Percentiles rank a stretch among this genome's conserved stretches.
These are phyloP conservation scores for Indicator maculatus DNA, from an alignment of 2,113 vertebrate species.

Conservation along the genomic window DNA sequence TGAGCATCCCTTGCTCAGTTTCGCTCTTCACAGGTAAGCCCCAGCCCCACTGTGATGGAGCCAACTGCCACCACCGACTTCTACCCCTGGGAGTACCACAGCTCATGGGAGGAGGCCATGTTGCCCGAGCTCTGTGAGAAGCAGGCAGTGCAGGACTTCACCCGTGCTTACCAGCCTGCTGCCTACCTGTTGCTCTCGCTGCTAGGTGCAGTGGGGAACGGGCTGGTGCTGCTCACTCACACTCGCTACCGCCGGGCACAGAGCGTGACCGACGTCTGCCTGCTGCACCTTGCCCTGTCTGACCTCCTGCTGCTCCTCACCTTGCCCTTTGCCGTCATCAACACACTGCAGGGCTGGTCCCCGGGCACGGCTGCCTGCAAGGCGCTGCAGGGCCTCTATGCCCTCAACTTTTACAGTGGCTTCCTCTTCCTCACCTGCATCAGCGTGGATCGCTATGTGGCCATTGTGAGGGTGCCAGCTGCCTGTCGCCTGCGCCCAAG, in stretches of 20 bases:
- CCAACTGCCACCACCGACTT: conserved; percentile 13
- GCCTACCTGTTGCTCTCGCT: conserved; percentile 79
- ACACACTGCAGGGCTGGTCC: conserved; percentile 76
- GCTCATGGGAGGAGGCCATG: fast-evolving
- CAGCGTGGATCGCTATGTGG: conserved; percentile 89
- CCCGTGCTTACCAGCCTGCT: conserved; percentile 79
- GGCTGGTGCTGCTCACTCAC: conserved; percentile 89
- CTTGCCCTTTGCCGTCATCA: conserved; percentile 74
- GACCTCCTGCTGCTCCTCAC: conserved; percentile 89
- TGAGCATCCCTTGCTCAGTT: not conserved
- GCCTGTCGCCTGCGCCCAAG: conserved; percentile 64
- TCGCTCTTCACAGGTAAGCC: not conserved
- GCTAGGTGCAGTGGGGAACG: conserved; percentile 84
- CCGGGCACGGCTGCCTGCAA: conserved; percentile 75
- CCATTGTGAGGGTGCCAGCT: conserved; percentile 74
- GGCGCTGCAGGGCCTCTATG: conserved; percentile 76
- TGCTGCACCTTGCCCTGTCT: conserved; percentile 87
- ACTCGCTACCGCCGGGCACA: conserved; percentile 69
- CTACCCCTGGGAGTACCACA: conserved; percentile 11
- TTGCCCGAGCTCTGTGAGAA: conserved; percentile 76
- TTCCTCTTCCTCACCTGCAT: conserved; percentile 91
- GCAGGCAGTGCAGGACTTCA: conserved; percentile 51
- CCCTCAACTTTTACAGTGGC: conserved; percentile 89
- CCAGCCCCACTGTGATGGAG: not conserved
- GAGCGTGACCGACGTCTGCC: conserved; percentile 85